Evolutionary conservation across 2,797 vertebrate genomes (phyloP).

Genomic region (Tachyglossus aculeatus): DNA sequence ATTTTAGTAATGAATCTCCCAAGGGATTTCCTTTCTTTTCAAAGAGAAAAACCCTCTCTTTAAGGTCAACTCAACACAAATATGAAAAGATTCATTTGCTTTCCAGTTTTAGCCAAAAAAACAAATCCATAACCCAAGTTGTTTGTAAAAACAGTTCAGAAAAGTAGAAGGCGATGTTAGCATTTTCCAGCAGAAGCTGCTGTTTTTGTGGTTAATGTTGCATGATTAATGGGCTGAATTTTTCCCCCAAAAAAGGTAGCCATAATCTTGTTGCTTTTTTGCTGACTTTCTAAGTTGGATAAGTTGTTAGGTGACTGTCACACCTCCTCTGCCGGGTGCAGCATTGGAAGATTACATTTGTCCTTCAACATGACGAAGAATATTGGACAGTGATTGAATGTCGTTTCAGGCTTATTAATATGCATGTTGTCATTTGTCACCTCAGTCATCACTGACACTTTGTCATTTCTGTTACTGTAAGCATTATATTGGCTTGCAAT

Average conservation of each 20-base stretch:
- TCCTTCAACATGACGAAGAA: constrained; percentile 55
- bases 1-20: background rate
- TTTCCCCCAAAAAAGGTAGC: background rate
- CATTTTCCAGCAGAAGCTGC: background rate
- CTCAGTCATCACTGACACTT: constrained; percentile 64
- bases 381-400: constrained; percentile 71
- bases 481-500: constrained; percentile 33
- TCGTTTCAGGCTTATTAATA: constrained; percentile 60
- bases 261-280: constrained; percentile 36
- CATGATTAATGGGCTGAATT: constrained; percentile 21
- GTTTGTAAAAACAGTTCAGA: too few relatives aligned
- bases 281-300: constrained; percentile 21
- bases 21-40: background rate
- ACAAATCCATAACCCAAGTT: too few relatives aligned
- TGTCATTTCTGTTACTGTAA: constrained; percentile 66
- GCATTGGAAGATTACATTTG: constrained; percentile 50
- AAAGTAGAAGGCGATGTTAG: too few relatives aligned
- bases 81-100: too few relatives aligned
- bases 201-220: constrained; percentile 8
- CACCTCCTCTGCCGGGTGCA: constrained; percentile 33
- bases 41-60: background rate
- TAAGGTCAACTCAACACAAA: too few relatives aligned
- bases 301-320: constrained; percentile 50
- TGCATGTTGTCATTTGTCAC: constrained; percentile 72
- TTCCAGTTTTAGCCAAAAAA: too few relatives aligned